Base-by-base conservation (phyloP, 2,888 invertebrate genomes). In the Himalopsyche tibetana region DNA sequence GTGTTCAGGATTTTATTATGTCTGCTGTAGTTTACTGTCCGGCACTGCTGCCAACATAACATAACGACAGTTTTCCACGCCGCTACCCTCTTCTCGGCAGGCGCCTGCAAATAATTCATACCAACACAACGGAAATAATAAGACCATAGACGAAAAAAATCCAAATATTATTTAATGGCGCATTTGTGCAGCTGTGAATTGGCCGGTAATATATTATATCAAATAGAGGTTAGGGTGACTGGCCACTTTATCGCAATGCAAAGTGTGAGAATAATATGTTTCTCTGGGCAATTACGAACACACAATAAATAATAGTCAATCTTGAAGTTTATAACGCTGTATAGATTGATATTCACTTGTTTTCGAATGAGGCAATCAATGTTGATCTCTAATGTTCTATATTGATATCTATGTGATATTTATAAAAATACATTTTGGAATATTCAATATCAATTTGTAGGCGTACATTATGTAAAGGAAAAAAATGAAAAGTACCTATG, bases 81-180 rank as follows among this genome's bases (percentile, higher is more conserved):
- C 74, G 74, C 74, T 74, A 36, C 74, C 74, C 36, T 38, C 28
- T 28, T 74, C 74, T 36, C 74, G 38, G 28, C 74, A 36, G 74
- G 74, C 74, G 74, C 74, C 74, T 74, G 74, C 36, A 15, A 74
- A 74, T 74, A 74, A 74, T 74, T 74, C 74, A 38, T 74, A 36
- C 74, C 74, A 74, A 74, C 74, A 74, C 74, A 36, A 74, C 74
- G 74, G 74, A 74, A 74, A 74, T 74, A 74, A 74, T 74, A 74
- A 74, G 74, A 38, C 74, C 36, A 51, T 36, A 36, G 12, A 36
- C 28, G 74, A 15, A 74, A 38, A 74, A 74, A 74, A 38, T 2
- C 74, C 19, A 36, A 38, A 74, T 36, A 74, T 74, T 74, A 74
- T 74, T 36, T 74, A 12, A 74, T 74, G 74, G 36, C 74, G 36